A percentile compares a stretch with the other conserved stretches of the same genome.
Conservation (phyloP, 2,888 invertebrate species). For the Agrochola lychnidis region DNA sequence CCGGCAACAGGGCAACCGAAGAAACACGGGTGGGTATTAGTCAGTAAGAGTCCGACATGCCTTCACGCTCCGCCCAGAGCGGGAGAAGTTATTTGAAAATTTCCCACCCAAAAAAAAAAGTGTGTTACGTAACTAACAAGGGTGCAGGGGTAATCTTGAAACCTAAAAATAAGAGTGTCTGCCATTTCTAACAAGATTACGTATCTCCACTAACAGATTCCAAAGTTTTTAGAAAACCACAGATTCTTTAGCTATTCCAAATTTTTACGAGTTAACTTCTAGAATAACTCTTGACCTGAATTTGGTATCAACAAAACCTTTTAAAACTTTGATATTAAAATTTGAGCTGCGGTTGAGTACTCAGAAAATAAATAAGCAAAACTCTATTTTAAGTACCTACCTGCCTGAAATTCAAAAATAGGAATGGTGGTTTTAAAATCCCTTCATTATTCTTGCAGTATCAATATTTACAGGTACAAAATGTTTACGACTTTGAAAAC, state of each 20-base stretch:
- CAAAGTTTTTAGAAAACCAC: conserved; percentile 10
- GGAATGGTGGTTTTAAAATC: not conserved
- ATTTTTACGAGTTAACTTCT: conserved; percentile 40
- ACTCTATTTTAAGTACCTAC: too few species aligned
- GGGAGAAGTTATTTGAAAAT: too few species aligned
- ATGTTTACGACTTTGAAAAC: too few species aligned
- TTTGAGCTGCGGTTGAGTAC: conserved; percentile 1
- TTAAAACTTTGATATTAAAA: conserved; percentile 51
- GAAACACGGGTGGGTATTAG: too few species aligned
- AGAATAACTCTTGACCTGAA: conserved; percentile 44
- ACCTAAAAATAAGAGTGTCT: not conserved
- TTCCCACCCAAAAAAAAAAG: too few species aligned
- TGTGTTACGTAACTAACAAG: too few species aligned
- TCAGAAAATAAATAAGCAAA: conserved; percentile 39
- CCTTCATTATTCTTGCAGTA: not conserved
- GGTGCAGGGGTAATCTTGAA: too few species aligned
- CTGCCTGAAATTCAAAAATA: conserved; percentile 11
- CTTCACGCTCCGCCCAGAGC: too few species aligned
- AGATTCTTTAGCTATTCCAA: not conserved
- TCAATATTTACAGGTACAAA: not conserved
- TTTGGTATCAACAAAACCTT: conserved; percentile 50
- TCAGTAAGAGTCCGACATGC: too few species aligned
- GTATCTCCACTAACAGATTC: not conserved
- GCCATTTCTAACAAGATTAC: not conserved
- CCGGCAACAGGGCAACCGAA: too few species aligned